Base-by-base conservation (phyloP, 2,113 vertebrate genomes). In the Amia ocellicauda region DNA sequence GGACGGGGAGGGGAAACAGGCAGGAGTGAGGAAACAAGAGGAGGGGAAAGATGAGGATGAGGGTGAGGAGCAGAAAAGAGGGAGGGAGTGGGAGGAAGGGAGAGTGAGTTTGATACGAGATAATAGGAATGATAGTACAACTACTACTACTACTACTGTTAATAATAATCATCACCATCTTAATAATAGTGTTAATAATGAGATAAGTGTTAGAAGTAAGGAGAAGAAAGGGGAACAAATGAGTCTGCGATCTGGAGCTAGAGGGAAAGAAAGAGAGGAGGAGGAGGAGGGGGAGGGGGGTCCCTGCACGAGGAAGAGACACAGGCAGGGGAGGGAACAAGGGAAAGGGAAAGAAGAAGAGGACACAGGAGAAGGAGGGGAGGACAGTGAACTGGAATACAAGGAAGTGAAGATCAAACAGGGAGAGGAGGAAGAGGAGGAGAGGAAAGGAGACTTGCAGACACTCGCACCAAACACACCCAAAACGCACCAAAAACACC, bases 11-110 rank as follows among this genome's bases (percentile, higher is more conserved):
- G 58, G 11, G 20, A 5, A 1, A 70, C 42, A 20, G 57, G 45
- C 23, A 24, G 50, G 10, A 13, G 31, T 3, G 23, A 43, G 7
- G 51, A 13, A 11, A 10, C 83, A 82, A 62, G 78, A 81, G 60
- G 28, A 53, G 8, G 49, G 17, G 7, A 49, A 10, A 17, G 22
- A 51, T 7, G 60, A 27, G 2, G 59, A 50, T 3, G 45, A 51
- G 1, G 29, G 27, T 13, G 60, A 41, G 29, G n/a, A n/a, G n/a
- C n/a, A n/a, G n/a, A n/a, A n/a, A n/a, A n/a, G n/a, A n/a, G n/a
- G n/a, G n/a, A n/a, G n/a, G n/a, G n/a, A n/a, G 19, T 4, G 4
- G 47, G 19, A 20, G 16, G 4, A n/a, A 3, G 16, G 4, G 16
- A 3, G n/a, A n/a, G n/a, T n/a, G n/a, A n/a, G n/a, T n/a, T n/a